Evolutionary conservation across 2,888 invertebrate genomes (phyloP).

Genomic region (Chalcis sispes): DNA sequence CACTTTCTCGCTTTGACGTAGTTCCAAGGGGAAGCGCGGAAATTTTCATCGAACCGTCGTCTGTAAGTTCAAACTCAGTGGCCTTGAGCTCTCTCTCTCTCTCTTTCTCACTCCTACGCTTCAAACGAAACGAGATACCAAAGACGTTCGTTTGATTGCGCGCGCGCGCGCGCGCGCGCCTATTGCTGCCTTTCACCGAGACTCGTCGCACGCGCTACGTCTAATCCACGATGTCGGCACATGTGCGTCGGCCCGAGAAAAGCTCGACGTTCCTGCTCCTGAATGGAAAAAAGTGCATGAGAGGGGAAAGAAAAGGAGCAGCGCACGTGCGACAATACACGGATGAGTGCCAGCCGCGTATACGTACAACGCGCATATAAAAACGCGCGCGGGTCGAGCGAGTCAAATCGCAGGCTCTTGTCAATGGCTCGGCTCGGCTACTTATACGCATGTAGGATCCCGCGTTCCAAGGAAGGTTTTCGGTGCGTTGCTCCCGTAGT

Average conservation of each 20-base stretch:
- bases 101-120: conserved; percentile 3
- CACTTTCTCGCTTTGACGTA: conserved; percentile 49
- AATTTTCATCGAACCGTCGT: conserved; percentile 47
- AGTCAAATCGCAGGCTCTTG: conserved; percentile 65
- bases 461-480: conserved; percentile 7
- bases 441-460: not conserved
- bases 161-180: conserved; percentile 3
- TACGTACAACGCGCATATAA: not conserved
- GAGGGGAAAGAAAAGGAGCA: conserved; percentile 7
- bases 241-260: not conserved
- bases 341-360: conserved; percentile 2
- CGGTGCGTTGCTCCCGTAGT: not conserved
- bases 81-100: too few species aligned
- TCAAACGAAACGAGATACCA: conserved; percentile 25
- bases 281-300: not conserved
- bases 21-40: conserved; percentile 22
- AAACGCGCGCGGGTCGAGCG: conserved; percentile 62
- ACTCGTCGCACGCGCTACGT: too few species aligned
- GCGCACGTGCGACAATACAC: conserved; percentile 19
- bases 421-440: conserved; percentile 59
- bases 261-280: too few species aligned
- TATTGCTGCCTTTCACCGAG: conserved; percentile 21
- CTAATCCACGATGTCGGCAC: too few species aligned
- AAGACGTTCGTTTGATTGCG: too few species aligned
- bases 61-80: too few species aligned